Percentiles rank a stretch among this genome's conserved stretches.
These are phyloP conservation scores for Agrochola lota DNA, from an alignment of 2,888 invertebrate genomes.

Conservation along the genomic window DNA sequence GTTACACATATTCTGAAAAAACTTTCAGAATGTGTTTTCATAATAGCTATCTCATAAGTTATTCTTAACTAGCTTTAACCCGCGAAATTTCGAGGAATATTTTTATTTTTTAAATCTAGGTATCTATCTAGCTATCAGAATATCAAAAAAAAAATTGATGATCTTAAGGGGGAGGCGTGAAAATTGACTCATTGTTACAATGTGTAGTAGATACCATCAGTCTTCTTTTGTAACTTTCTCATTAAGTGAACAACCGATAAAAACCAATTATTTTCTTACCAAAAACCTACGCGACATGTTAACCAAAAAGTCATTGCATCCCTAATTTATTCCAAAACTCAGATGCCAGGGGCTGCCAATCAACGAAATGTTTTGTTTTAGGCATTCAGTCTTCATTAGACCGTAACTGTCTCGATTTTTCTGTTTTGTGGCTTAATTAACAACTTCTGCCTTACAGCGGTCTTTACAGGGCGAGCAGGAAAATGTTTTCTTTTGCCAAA, in stretches of 20 bases:
- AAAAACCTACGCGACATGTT: neutral
- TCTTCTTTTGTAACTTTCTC: neutral
- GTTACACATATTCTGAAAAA: neutral
- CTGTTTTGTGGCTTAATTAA: constrained; percentile 54
- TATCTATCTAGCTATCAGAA: no score
- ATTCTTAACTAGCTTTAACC: no score
- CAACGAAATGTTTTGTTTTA: constrained; percentile 45
- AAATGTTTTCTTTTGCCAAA: constrained; percentile 22
- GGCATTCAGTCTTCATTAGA: constrained; percentile 56
- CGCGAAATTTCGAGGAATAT: no score
- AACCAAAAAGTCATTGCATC: constrained; percentile 22
- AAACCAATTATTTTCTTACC: neutral
- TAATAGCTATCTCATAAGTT: no score
- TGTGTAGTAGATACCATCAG: no score
- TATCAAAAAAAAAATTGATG: no score
- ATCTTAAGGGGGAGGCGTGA: no score
- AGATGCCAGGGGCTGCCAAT: constrained; percentile 39
- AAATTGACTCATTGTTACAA: no score
- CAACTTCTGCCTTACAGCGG: constrained; percentile 34
- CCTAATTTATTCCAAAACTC: constrained; percentile 32
- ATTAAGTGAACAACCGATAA: neutral
- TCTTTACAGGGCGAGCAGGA: constrained; percentile 14
- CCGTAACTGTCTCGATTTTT: constrained; percentile 49
- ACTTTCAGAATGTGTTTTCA: neutral
- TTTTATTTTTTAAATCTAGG: no score